A percentile compares a stretch with the other conserved stretches of the same genome.
These are phyloP conservation scores for Pogonophryne albipinna DNA, from an alignment of 2,797 vertebrate species.

Conservation along the genomic window DNA sequence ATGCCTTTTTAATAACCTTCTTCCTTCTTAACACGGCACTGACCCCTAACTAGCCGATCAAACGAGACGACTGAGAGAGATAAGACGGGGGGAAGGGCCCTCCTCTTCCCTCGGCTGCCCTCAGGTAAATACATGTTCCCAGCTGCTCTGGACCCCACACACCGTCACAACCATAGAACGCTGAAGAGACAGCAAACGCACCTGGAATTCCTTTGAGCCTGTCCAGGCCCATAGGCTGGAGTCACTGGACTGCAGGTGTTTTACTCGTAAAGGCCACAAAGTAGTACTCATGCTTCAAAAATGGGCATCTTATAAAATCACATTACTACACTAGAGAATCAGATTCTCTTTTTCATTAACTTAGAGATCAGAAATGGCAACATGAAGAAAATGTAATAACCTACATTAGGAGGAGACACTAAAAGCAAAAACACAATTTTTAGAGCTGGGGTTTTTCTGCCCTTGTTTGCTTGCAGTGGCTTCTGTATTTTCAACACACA, in stretches of 20 bases:
- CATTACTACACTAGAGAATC: neutral
- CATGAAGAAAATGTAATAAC: no score
- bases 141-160: slow-evolving; percentile 55
- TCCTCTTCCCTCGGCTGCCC: slow-evolving; percentile 21
- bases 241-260: slow-evolving; percentile 27
- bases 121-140: slow-evolving; percentile 48
- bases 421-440: no score
- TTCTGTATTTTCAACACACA: no score
- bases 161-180: slow-evolving; percentile 25
- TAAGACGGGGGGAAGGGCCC: slow-evolving; percentile 17
- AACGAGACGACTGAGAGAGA: slow-evolving; percentile 31
- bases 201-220: slow-evolving; percentile 49
- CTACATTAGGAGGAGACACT: neutral
- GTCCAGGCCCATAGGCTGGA: slow-evolving; percentile 27
- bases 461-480: no score
- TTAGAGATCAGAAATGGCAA: neutral
- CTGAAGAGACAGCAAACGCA: slow-evolving; percentile 25
- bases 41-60: slow-evolving; percentile 34
- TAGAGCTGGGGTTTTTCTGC: no score
- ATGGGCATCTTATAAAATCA: neutral
- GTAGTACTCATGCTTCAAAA: neutral
- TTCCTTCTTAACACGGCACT: slow-evolving; percentile 29
- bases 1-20: slow-evolving; percentile 24
- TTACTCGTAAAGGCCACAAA: slow-evolving; percentile 3
- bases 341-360: neutral